These are phyloP conservation scores for Grapholita molesta DNA, from an alignment of 1,140 invertebrate species.

Conservation along the genomic window DNA sequence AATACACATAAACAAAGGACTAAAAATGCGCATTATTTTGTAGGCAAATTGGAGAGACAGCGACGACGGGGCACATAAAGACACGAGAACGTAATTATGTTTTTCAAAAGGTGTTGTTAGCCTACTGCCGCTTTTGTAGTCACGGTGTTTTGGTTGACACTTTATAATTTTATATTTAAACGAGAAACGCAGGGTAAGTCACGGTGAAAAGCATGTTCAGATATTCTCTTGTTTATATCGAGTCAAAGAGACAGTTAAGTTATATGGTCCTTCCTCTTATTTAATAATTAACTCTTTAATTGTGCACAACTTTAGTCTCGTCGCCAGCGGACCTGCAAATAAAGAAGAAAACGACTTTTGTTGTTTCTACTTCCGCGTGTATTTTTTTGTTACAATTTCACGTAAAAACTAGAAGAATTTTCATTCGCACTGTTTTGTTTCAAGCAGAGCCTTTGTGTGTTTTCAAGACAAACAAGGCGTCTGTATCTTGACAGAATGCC, in stretches of 20 bases:
- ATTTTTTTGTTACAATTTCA: not conserved
- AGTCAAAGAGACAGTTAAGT: too few species aligned
- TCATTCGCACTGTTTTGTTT: slow-evolving; percentile 8
- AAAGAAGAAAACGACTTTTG: not conserved
- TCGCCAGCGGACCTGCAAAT: not conserved
- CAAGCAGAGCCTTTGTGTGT: not conserved
- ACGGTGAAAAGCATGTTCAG: too few species aligned
- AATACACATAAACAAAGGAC: not conserved
- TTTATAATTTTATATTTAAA: too few species aligned
- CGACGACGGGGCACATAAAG: not conserved
- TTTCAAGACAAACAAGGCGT: not conserved
- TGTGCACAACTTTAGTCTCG: too few species aligned
- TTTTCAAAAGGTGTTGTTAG: not conserved
- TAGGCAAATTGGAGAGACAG: slow-evolving; percentile 4
- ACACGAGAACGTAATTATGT: slow-evolving; percentile 2
- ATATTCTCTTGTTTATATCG: too few species aligned
- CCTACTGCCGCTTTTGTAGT: not conserved
- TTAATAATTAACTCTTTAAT: too few species aligned
- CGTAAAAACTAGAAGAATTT: not conserved
- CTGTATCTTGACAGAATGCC: not conserved
- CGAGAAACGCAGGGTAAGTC: too few species aligned
- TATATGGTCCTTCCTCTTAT: too few species aligned
- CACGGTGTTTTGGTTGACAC: not conserved
- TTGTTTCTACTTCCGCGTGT: not conserved
- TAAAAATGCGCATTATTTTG: slow-evolving; percentile 10